Evolutionary conservation across 2,888 invertebrate genomes (phyloP).

Genomic region (Mechanitis messenoides): DNA sequence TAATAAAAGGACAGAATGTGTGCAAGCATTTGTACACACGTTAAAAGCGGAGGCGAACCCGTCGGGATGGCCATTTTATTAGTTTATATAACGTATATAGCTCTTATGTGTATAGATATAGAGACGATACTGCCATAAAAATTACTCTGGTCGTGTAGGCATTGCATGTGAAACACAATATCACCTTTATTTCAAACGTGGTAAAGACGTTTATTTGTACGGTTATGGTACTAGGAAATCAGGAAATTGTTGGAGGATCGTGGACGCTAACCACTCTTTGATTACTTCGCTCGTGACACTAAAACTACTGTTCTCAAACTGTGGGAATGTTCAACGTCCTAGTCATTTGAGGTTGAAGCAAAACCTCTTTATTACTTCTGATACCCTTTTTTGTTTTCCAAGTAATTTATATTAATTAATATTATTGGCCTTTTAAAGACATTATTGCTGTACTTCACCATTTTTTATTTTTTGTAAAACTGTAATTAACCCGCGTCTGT

Average conservation of each 20-base stretch:
- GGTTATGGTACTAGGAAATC: slow-evolving; percentile 14
- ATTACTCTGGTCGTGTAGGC: slow-evolving; percentile 14
- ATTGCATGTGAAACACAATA: slow-evolving; percentile 12
- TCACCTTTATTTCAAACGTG: slow-evolving; percentile 10
- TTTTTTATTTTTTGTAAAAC: too few relatives aligned
- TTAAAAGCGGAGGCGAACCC: slow-evolving; percentile 44
- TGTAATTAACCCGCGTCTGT: too few relatives aligned
- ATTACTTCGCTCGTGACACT: slow-evolving; percentile 37
- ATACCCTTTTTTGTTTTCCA: neutral
- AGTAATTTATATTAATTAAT: neutral
- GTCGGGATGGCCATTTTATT: slow-evolving; percentile 48
- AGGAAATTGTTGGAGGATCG: slow-evolving; percentile 42
- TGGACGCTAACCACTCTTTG: slow-evolving; percentile 38
- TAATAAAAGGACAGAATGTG: slow-evolving; percentile 30
- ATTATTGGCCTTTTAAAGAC: too few relatives aligned
- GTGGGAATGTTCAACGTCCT: slow-evolving; percentile 32
- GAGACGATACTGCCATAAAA: slow-evolving; percentile 15
- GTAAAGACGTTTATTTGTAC: slow-evolving; percentile 14
- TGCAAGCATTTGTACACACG: slow-evolving; percentile 29
- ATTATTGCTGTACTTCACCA: too few relatives aligned
- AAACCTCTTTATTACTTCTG: slow-evolving; percentile 1
- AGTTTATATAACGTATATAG: slow-evolving; percentile 30
- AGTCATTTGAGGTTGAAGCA: slow-evolving; percentile 18
- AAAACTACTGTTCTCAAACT: slow-evolving; percentile 28
- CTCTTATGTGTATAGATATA: slow-evolving; percentile 15